These are phyloP conservation scores for Timema podura DNA, from an alignment of 2,888 invertebrate genomes.

Conservation along the genomic window DNA sequence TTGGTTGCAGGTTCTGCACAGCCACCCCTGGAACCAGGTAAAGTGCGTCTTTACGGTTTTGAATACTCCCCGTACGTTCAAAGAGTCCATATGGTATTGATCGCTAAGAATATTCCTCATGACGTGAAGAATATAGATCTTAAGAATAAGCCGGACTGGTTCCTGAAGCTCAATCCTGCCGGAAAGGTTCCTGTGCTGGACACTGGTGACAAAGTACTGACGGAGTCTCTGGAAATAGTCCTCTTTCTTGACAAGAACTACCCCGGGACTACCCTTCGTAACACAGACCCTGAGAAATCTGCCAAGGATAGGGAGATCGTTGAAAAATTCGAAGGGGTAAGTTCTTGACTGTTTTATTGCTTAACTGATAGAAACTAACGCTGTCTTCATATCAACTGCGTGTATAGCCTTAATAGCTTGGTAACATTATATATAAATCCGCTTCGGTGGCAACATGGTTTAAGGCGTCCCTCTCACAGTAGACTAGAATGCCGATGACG, in stretches of 20 bases:
- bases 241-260: conserved; percentile 55
- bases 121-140: not conserved
- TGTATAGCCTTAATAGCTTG: too few species aligned
- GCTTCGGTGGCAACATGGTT: too few species aligned
- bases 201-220: conserved; percentile 47
- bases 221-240: conserved; percentile 51
- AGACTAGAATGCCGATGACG: too few species aligned
- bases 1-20: not conserved
- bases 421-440: too few species aligned
- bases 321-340: conserved; percentile 38
- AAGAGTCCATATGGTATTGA: not conserved
- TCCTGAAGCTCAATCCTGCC: conserved; percentile 42
- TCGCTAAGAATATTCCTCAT: not conserved
- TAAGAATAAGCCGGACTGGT: not conserved
- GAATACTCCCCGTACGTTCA: conserved; percentile 3
- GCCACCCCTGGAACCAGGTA: not conserved
- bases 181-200: conserved; percentile 51
- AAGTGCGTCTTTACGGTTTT: not conserved
- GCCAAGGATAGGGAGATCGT: conserved; percentile 33
- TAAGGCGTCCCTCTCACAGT: too few species aligned
- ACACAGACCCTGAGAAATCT: conserved; percentile 43
- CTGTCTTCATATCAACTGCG: too few species aligned
- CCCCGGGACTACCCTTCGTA: conserved; percentile 48
- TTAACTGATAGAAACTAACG: too few species aligned
- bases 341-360: too few species aligned